Evolutionary conservation across 2,888 invertebrate genomes (phyloP).

Genomic region (Ashinkailepas kermadecensis): DNA sequence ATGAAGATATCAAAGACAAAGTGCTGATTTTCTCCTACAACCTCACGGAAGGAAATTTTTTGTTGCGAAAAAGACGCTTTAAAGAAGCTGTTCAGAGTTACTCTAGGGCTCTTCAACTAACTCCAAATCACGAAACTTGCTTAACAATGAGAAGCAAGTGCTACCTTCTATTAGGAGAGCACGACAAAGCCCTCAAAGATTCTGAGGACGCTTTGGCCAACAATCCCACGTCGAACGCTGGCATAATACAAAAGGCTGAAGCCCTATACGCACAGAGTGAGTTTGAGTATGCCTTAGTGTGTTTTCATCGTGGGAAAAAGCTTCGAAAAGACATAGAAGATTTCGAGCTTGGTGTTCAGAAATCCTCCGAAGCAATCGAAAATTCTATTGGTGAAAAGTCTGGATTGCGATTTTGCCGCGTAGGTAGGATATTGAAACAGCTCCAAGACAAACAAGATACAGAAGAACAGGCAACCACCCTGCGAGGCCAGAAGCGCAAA

Average conservation of each 20-base stretch:
- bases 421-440: background rate
- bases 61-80: background rate
- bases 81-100: background rate
- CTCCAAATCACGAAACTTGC: background rate
- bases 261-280: background rate
- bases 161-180: background rate
- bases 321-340: background rate
- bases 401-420: background rate
- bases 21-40: conserved; percentile 5
- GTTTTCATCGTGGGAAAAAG: background rate
- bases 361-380: background rate
- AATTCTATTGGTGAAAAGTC: conserved; percentile 9
- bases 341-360: background rate
- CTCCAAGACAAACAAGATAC: background rate
- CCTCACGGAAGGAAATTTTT: background rate
- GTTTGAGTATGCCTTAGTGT: conserved; percentile 6
- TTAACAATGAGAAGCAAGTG: conserved; percentile 2
- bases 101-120: background rate
- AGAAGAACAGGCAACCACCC: background rate
- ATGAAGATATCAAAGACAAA: background rate
- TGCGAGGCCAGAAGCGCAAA: background rate
- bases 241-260: background rate
- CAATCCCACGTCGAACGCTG: background rate
- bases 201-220: background rate
- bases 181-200: conserved; percentile 13